Conservation (phyloP, 2,888 invertebrate species). For the Theodoxus fluviatilis region DNA sequence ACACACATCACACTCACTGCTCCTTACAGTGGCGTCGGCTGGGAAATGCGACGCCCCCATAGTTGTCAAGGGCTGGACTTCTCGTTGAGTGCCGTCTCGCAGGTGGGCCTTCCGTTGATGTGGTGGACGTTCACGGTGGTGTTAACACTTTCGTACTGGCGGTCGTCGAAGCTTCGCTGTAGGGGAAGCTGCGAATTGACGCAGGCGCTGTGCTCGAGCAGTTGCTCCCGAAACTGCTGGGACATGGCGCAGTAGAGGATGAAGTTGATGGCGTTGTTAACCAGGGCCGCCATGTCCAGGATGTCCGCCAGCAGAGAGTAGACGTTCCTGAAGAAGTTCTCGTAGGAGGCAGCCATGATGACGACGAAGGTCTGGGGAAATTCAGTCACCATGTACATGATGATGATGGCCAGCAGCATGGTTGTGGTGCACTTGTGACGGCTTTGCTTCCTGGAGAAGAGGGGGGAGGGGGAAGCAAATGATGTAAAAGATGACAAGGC, state of each 20-base stretch:
- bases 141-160: slow-evolving; percentile 24
- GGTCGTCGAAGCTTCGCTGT: slow-evolving; percentile 11
- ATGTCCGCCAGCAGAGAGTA: slow-evolving; percentile 76
- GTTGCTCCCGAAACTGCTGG: slow-evolving; percentile 79
- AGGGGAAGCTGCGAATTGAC: not conserved
- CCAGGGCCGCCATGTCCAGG: slow-evolving; percentile 87
- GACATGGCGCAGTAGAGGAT: slow-evolving; percentile 94
- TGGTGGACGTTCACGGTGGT: slow-evolving; percentile 9
- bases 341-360: slow-evolving; percentile 80
- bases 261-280: slow-evolving; percentile 92
- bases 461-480: too few species aligned
- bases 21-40: too few species aligned
- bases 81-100: too few species aligned
- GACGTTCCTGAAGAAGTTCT: slow-evolving; percentile 72
- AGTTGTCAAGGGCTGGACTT: too few species aligned
- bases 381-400: slow-evolving; percentile 86
- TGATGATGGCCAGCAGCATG: slow-evolving; percentile 75
- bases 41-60: too few species aligned
- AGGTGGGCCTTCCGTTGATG: too few species aligned
- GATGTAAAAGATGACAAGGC: too few species aligned
- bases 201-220: slow-evolving; percentile 67
- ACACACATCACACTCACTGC: too few species aligned
- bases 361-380: slow-evolving; percentile 82
- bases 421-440: slow-evolving; percentile 78
- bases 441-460: slow-evolving; percentile 34